These are phyloP conservation scores for Apis florea DNA, from an alignment of 1,140 invertebrate species.

Conservation along the genomic window DNA sequence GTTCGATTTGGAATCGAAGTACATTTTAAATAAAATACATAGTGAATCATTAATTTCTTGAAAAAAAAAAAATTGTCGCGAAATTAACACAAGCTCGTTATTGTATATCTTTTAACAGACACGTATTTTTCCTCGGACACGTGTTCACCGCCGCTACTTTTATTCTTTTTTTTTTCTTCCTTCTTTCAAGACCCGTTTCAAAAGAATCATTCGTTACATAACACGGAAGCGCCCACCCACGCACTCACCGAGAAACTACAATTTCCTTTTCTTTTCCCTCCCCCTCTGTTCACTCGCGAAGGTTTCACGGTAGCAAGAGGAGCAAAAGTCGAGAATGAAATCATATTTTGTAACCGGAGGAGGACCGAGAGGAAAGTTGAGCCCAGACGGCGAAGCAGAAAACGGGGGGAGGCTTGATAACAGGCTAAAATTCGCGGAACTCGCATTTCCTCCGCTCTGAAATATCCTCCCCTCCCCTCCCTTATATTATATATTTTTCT, in stretches of 20 bases:
- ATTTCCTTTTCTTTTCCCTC: not conserved
- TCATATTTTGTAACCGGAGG: not conserved
- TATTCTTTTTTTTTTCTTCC: too few relatives aligned
- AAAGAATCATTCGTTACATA: not conserved
- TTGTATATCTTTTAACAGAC: too few relatives aligned
- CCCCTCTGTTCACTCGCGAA: not conserved
- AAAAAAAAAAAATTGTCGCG: too few relatives aligned
- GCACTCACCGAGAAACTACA: not conserved
- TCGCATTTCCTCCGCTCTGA: not conserved
- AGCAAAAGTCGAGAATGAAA: not conserved
- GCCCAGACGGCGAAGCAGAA: not conserved
- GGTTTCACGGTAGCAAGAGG: not conserved
- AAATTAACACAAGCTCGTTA: too few relatives aligned
- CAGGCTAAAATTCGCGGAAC: not conserved
- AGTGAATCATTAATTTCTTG: too few relatives aligned
- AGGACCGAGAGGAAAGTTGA: slow-evolving; percentile 6
- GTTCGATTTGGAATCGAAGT: too few relatives aligned
- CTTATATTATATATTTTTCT: not conserved
- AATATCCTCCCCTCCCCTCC: too few relatives aligned
- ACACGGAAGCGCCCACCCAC: not conserved
- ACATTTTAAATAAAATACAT: too few relatives aligned
- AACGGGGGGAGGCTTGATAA: too few relatives aligned
- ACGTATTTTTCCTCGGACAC: too few relatives aligned
- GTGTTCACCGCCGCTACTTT: too few relatives aligned
- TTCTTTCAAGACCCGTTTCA: not conserved